These are phyloP conservation scores for Cardiocondyla obscurior DNA, from an alignment of 1,140 invertebrate genomes.

Conservation along the genomic window DNA sequence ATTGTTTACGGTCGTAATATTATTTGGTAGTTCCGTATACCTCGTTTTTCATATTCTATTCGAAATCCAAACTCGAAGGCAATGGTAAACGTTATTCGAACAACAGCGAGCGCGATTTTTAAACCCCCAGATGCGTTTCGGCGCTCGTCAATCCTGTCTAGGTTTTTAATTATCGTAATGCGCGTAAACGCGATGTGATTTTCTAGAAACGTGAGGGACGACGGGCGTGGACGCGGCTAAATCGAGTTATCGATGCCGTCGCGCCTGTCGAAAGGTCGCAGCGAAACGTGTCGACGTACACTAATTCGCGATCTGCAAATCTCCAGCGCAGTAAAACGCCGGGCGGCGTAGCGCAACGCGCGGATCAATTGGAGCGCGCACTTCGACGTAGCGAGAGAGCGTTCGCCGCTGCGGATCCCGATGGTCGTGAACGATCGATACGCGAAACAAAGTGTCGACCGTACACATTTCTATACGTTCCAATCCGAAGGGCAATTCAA, in stretches of 20 bases:
- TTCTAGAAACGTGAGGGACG: neutral
- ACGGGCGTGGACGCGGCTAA: conserved; percentile 5
- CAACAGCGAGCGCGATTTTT: neutral
- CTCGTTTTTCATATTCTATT: neutral
- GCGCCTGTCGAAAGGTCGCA: neutral
- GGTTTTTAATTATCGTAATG: conserved; percentile 58
- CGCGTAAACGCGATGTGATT: conserved; percentile 19
- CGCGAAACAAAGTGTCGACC: conserved; percentile 68
- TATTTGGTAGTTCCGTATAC: neutral
- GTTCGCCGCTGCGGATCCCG: conserved; percentile 55
- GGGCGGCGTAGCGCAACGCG: neutral
- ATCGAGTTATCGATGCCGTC: conserved; percentile 64
- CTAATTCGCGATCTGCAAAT: conserved; percentile 26
- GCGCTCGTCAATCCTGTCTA: neutral
- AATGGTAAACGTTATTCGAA: neutral
- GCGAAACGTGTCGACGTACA: conserved; percentile 53
- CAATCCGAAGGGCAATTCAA: conserved; percentile 79
- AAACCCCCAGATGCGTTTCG: neutral
- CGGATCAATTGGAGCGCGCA: conserved; percentile 60
- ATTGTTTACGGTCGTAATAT: conserved; percentile 25
- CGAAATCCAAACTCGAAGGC: neutral
- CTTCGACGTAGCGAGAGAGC: conserved; percentile 45
- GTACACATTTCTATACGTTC: conserved; percentile 76
- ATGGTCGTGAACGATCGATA: conserved; percentile 72
- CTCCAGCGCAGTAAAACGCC: conserved; percentile 37